A percentile compares a stretch with the other conserved stretches of the same genome.
Evolutionary conservation across 2,888 invertebrate species (phyloP).

Genomic region (Phania funesta): DNA sequence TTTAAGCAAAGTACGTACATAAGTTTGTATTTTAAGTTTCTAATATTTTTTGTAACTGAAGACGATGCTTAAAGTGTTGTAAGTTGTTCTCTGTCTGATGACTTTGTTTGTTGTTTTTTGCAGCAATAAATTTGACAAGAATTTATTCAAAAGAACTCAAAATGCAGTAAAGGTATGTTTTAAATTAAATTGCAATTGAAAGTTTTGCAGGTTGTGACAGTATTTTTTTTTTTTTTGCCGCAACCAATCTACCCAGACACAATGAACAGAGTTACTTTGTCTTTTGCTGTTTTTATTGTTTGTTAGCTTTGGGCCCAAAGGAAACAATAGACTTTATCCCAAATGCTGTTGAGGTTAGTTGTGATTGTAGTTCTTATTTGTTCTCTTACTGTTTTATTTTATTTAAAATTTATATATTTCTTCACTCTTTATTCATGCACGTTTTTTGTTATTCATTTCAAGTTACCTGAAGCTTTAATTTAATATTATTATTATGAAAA

Average conservation of each 20-base stretch:
- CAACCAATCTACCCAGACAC: constrained; percentile 29
- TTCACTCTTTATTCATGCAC: neutral
- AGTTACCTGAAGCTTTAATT: neutral
- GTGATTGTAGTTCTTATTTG: neutral
- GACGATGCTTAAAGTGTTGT: neutral
- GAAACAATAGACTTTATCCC: constrained; percentile 27
- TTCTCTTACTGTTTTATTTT: neutral
- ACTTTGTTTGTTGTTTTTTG: neutral
- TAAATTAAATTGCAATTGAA: constrained; percentile 8
- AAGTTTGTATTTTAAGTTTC: neutral
- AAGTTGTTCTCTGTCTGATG: neutral
- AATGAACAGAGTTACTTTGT: constrained; percentile 14
- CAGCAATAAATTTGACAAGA: neutral
- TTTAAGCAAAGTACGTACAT: neutral
- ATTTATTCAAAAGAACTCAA: no score
- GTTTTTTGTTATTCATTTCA: neutral
- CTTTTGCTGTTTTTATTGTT: constrained; percentile 15
- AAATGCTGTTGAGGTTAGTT: constrained; percentile 26
- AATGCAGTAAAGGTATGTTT: no score
- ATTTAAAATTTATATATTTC: neutral
- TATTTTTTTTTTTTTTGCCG: neutral
- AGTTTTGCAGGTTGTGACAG: neutral
- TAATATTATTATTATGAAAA: neutral
- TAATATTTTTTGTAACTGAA: neutral
- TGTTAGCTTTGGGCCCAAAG: constrained; percentile 8